Evolutionary conservation across 1,140 invertebrate species (phyloP), one percentile per base, ranked within the genome.

Genomic region (Hycleus cichorii): DNA sequence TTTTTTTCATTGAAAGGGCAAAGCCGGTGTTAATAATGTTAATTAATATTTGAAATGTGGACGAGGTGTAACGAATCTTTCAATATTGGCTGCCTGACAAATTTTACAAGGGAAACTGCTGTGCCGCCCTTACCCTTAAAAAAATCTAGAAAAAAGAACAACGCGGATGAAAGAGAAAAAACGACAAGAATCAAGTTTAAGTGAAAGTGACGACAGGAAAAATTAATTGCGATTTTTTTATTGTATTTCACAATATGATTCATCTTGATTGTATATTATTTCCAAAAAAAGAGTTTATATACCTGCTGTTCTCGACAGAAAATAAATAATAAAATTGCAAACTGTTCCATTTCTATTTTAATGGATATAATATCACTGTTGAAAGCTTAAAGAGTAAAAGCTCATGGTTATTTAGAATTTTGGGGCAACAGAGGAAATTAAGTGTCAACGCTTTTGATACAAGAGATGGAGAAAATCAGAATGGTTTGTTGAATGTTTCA

Each of bases 21-120:
- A 68, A 68, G 62, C 64, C 55, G 64, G 64, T 64, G 67, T 68
- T 72, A 72, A 72, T 72, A 72, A 72, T 67, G 69, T 73, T 73
- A 73, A 73, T 73, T 73, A 73, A 72, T 72, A 71, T 73, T 71
- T 70, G 69, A 73, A 65, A 64, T 64, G 59, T 60, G 59, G 57
- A 58, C 53, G 57, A 43, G 50, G 26, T 12, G 24, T 38, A 27
- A 59, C 27, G 40, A 42, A 55, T 43, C 43, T 53, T 59, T 59
- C 49, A 59, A 59, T 57, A 57, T 57, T 43, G 54, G 49, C 40
- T 42, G 40, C 39, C 40, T 42, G 40, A 42, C 40, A 42, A 42
- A 32, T 11, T 42, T 42, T 42, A 42, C 40, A 11, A 42, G 40
- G 40, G 40, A 11, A 11, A 42, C 18, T 18, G 18, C 18, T 18